A percentile compares a stretch with the other conserved stretches of the same genome.
These are phyloP conservation scores for Penaeus chinensis DNA, from an alignment of 1,140 invertebrate genomes.

Conservation along the genomic window DNA sequence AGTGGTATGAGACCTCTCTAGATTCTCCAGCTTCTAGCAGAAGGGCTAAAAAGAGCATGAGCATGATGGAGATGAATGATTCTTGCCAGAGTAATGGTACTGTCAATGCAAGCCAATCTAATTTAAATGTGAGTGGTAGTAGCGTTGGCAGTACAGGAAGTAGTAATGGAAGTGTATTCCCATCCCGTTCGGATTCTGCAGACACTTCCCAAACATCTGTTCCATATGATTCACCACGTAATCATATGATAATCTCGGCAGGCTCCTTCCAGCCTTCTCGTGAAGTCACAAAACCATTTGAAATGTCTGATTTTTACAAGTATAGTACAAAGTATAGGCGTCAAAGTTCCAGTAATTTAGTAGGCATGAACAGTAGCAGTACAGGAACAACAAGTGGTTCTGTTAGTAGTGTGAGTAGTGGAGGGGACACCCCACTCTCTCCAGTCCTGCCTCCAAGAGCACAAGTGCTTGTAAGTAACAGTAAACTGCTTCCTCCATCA, in stretches of 20 bases:
- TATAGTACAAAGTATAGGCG: constrained; percentile 93
- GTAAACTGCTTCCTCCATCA: constrained; percentile 57
- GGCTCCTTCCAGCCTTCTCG: constrained; percentile 91
- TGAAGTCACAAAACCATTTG: constrained; percentile 94
- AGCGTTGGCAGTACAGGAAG: constrained; percentile 53
- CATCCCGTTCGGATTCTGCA: constrained; percentile 49
- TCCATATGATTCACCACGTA: constrained; percentile 40
- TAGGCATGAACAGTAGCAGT: constrained; percentile 48
- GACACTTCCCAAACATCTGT: constrained; percentile 52
- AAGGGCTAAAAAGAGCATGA: constrained; percentile 49
- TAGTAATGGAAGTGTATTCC: constrained; percentile 52
- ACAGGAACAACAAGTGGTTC: constrained; percentile 50
- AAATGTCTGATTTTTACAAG: constrained; percentile 97
- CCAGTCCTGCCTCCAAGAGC: constrained; percentile 61
- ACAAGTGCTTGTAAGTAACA: constrained; percentile 56
- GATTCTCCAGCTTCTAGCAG: constrained; percentile 71
- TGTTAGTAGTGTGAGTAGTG: constrained; percentile 60
- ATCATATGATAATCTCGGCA: constrained; percentile 83
- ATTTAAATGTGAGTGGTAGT: constrained; percentile 48
- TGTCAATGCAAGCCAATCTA: constrained; percentile 50
- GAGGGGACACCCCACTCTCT: constrained; percentile 57
- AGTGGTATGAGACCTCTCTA: constrained; percentile 81
- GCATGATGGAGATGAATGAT: constrained; percentile 53
- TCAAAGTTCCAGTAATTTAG: constrained; percentile 66
- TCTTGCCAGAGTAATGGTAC: constrained; percentile 56